Percentiles rank a stretch among this genome's conserved stretches.
These are phyloP conservation scores for Tetragonula clypearis DNA, from an alignment of 1,140 invertebrate species.

Conservation along the genomic window DNA sequence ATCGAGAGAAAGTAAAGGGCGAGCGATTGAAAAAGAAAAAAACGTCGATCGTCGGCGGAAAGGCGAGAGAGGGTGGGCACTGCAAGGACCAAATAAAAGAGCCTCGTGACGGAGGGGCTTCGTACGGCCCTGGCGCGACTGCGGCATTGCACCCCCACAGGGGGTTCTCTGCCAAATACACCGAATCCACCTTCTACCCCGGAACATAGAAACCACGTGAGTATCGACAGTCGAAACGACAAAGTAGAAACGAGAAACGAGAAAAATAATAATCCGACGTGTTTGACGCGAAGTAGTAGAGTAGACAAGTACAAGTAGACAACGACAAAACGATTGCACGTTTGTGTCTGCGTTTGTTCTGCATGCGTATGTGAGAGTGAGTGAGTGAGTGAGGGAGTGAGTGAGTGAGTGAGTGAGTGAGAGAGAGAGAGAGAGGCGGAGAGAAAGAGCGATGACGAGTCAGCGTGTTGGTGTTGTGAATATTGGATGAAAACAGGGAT, in stretches of 20 bases:
- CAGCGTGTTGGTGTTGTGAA: neutral
- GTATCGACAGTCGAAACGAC: constrained; percentile 29
- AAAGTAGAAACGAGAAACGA: neutral
- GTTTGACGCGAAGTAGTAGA: neutral
- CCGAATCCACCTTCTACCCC: constrained; percentile 80
- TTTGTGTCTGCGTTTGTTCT: neutral
- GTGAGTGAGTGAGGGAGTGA: neutral
- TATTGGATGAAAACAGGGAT: constrained; percentile 64
- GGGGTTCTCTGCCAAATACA: constrained; percentile 80
- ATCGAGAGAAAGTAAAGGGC: neutral
- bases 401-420: neutral
- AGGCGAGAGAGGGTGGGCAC: constrained; percentile 32
- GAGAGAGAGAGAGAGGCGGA: neutral
- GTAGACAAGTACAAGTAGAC: neutral
- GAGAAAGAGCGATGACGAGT: neutral
- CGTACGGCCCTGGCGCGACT: constrained; percentile 82
- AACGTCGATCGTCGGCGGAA: neutral
- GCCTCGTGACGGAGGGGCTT: constrained; percentile 82
- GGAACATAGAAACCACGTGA: constrained; percentile 79
- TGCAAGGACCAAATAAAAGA: constrained; percentile 71
- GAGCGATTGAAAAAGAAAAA: neutral
- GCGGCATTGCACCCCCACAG: constrained; percentile 81
- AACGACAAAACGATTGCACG: neutral
- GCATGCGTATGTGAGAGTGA: neutral
- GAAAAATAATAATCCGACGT: neutral